Evolutionary conservation across 2,888 invertebrate genomes (phyloP).

Genomic region (Dryocosmus kuriphilus): DNA sequence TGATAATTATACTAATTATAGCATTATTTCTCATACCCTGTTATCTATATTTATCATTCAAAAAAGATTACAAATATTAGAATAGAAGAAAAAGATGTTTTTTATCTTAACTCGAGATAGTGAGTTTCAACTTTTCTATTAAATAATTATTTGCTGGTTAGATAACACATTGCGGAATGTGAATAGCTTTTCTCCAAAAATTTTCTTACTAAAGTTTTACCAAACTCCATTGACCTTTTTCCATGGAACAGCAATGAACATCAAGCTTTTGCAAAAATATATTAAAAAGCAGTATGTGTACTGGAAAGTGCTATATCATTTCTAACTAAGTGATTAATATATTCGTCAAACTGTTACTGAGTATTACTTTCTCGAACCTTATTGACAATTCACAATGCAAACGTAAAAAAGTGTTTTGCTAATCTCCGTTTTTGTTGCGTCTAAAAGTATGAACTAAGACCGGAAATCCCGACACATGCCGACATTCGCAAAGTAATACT

Average conservation of each 20-base stretch:
- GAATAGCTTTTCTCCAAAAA: background rate
- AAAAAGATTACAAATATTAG: too few species aligned
- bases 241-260: too few species aligned
- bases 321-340: background rate
- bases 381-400: background rate
- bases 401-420: background rate
- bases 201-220: too few species aligned
- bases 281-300: background rate
- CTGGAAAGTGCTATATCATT: background rate
- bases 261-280: too few species aligned
- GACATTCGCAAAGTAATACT: background rate
- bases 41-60: too few species aligned
- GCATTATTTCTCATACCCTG: too few species aligned
- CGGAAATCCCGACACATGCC: background rate
- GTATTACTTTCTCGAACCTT: background rate
- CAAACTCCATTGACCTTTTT: too few species aligned
- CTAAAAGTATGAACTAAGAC: background rate
- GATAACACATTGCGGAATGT: background rate
- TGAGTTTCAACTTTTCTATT: too few species aligned
- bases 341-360: background rate
- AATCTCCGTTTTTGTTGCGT: background rate
- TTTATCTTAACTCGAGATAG: too few species aligned
- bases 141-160: background rate
- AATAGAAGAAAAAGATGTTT: too few species aligned
- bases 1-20: too few species aligned